Base-by-base conservation (phyloP, 2,113 vertebrate genomes). In the Lycaon pictus region DNA sequence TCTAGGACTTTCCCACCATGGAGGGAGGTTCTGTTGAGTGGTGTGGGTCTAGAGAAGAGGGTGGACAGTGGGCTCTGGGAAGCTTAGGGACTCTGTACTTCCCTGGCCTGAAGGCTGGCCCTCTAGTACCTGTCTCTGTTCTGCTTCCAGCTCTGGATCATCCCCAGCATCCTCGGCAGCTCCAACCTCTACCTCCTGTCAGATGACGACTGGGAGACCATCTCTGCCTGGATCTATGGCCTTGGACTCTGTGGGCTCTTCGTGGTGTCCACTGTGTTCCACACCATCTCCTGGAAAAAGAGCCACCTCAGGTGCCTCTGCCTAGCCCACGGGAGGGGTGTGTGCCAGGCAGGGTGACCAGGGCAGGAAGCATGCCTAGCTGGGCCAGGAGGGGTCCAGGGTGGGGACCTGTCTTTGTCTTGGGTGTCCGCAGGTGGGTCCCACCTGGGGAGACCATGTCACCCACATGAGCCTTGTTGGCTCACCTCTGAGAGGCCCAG, bases 211-310 rank as follows among this genome's bases (percentile, higher is more conserved):
- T 99, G 99, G 99, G 99, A 99, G 98, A 99, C 98, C 32, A 98
- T 99, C 95, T 99, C 99, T 0, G 99, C 99, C 94, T 99, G 99
- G 99, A 99, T 99, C 97, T 99, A 99, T 0, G 99, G 99, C 96
- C 99, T 99, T 0, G 99, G 99, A 19, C 98, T 99, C 93, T 99
- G 99, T 58, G 99, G 99, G 48, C 99, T 99, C 96, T 99, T 99
- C 90, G 99, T 99, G 76, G 99, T 99, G 95, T 99, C 99, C 97
- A 99, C 99, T 15, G 97, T 99, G 89, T 99, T 99, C 98, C 99
- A 99, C 98, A 99, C 99, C 16, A 98, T 99, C 98, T 99, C 99
- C 97, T 99, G 99, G 99, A 99, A 99, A 99, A 99, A 99, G 98
- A 99, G 99, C 96, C 99, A 99, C 56, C 99, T 99, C 97, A 99